Evolutionary conservation across 2,888 invertebrate genomes (phyloP), one percentile per base, ranked within the genome.

Genomic region (Agonopterix arenella): DNA sequence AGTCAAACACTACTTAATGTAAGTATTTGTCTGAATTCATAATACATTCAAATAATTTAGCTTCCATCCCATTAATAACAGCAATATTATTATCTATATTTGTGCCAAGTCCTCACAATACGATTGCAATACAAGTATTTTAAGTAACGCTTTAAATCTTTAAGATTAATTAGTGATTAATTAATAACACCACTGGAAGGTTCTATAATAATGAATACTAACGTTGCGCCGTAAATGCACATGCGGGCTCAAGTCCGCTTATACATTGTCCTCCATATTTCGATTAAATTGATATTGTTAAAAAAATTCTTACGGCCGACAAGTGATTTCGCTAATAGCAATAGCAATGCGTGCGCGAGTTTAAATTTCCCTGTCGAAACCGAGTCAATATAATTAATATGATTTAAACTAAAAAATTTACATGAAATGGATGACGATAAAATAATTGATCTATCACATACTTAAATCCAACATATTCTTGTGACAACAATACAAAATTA

Each of bases 1-100:
- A 43, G 60, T 60, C 70, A 68, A 71, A 71, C 68, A 70, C 66
- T 68, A 72, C 69, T 70, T 72, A 76, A 69, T 70, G 68, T 72
- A 73, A 73, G 71, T 66, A 73, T 64, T 70, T 71, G 70, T 70
- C 73, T 63, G 67, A 73, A 47, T 40, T 45, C 47, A 44, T 47
- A 45, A 50, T 44, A 44, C 42, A 37, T 46, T 50, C 40, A 13
- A 43, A 49, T 51, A 54, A 38, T 52, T 50, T 44, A 59, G 61
- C 60, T 64, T 60, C 40, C 16, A 9, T 53, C 50, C 49, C 50
- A 13, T 44, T 44, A 9, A n/a, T 13, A 44, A 11, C 28, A 47
- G 13, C 16, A 53, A 53, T 40, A n/a, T 40, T 40, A 40, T 40
- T 40, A n/a, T 40, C 40, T 43, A 11, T 11, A 62, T 71, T 76